These are phyloP conservation scores for Collichthys lucidus DNA, from an alignment of 2,113 vertebrate species.

Conservation along the genomic window DNA sequence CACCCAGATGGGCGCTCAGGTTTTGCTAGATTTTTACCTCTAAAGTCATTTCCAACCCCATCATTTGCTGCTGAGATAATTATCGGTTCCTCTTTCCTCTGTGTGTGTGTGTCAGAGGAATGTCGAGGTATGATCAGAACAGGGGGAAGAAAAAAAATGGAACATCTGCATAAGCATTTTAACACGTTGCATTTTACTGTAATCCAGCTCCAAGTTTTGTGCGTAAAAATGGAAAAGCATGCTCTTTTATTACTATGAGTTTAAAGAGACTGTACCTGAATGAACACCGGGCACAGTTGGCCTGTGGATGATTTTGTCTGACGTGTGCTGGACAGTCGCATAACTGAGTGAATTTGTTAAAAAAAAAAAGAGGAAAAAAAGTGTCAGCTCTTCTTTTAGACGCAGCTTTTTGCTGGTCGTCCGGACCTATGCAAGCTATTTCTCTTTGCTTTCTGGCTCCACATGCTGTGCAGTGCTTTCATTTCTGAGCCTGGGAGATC, in stretches of 20 bases:
- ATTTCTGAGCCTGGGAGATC: conserved; percentile 38
- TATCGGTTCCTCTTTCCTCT: conserved; percentile 60
- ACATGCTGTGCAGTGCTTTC: conserved; percentile 49
- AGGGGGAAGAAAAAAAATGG: neutral
- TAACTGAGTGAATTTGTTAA: conserved; percentile 39
- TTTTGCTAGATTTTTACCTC: conserved; percentile 36
- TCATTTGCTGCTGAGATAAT: conserved; percentile 73
- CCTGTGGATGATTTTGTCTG: conserved; percentile 35
- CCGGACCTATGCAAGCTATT: neutral
- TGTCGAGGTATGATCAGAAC: conserved; percentile 53
- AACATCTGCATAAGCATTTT: conserved; percentile 45
- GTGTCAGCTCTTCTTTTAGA: conserved; percentile 33
- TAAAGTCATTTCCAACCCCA: conserved; percentile 67
- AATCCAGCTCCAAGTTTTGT: neutral
- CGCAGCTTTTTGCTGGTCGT: conserved; percentile 1
- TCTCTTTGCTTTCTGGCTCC: conserved; percentile 11
- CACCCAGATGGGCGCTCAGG: conserved; percentile 14
- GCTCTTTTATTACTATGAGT: neutral
- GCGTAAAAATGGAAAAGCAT: conserved; percentile 6
- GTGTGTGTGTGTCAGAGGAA: conserved; percentile 65
- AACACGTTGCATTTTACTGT: neutral
- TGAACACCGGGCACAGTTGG: conserved; percentile 32
- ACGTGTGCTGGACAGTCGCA: conserved; percentile 40
- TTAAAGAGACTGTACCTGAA: conserved; percentile 58
- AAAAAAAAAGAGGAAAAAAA: neutral